Evolutionary conservation across 2,113 vertebrate genomes (phyloP).

Genomic region (Chaetops frenatus): DNA sequence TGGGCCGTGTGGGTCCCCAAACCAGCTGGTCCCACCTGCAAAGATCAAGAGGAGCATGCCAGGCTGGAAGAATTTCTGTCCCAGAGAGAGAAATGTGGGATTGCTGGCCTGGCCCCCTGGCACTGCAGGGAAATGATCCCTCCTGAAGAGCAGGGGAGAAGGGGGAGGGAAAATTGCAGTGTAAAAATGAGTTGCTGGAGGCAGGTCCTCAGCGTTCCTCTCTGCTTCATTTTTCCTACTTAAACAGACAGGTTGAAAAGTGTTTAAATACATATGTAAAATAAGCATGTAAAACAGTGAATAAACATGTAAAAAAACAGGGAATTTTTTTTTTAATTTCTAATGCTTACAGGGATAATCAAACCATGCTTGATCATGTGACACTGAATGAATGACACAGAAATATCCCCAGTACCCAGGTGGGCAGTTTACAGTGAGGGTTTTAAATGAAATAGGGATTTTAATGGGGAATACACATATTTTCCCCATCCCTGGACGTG

Average conservation of each 20-base stretch:
- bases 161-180: not conserved
- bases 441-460: not conserved
- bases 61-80: not conserved
- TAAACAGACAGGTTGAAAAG: not conserved
- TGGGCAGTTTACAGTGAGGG: not conserved
- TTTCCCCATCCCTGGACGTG: not conserved
- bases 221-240: not conserved
- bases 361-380: not conserved
- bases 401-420: not conserved
- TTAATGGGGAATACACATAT: not conserved
- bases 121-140: not conserved
- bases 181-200: not conserved
- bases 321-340: not conserved
- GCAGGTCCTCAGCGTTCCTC: not conserved
- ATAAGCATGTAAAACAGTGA: not conserved
- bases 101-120: not conserved
- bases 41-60: not conserved
- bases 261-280: no score
- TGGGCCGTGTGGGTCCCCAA: rapidly evolving
- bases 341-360: not conserved
- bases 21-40: not conserved
- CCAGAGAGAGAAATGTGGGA: not conserved
- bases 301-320: not conserved
- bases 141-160: not conserved
- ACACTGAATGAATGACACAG: not conserved